Evolutionary conservation across 2,888 invertebrate genomes (phyloP).

Genomic region (Saturnia japonica): DNA sequence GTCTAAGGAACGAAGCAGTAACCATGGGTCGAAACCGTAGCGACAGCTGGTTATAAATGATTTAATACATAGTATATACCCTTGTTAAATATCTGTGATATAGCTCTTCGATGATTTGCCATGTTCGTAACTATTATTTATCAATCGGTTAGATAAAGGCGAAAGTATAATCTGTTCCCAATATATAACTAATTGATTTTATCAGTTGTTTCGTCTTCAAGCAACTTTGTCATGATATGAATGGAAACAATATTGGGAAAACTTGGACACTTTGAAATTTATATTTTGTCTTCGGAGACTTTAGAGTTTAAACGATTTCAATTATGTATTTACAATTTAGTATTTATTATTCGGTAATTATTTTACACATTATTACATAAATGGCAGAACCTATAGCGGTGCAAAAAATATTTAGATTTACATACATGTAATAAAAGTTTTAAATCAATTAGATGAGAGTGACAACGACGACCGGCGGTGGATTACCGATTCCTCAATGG

Average conservation of each 20-base stretch:
- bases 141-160: too few species aligned
- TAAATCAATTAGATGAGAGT: too few species aligned
- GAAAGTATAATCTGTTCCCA: not conserved
- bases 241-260: not conserved
- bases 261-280: not conserved
- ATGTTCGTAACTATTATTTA: not conserved
- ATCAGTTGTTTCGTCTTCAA: not conserved
- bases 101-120: too few species aligned
- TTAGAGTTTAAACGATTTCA: not conserved
- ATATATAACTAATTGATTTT: not conserved
- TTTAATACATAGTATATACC: too few species aligned
- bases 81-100: too few species aligned
- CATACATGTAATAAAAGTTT: not conserved
- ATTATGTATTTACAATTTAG: not conserved
- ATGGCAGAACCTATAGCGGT: not conserved
- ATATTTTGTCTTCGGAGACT: not conserved
- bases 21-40: too few species aligned
- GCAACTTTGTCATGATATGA: not conserved
- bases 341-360: not conserved
- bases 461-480: too few species aligned
- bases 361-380: not conserved
- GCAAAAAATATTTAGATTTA: not conserved
- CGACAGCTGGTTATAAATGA: too few species aligned
- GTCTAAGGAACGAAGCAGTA: too few species aligned
- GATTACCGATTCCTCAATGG: too few species aligned